phyloP scores from a whole-genome alignment of 2,888 invertebrate species.

The Acanthococcus lagerstroemiae region DNA sequence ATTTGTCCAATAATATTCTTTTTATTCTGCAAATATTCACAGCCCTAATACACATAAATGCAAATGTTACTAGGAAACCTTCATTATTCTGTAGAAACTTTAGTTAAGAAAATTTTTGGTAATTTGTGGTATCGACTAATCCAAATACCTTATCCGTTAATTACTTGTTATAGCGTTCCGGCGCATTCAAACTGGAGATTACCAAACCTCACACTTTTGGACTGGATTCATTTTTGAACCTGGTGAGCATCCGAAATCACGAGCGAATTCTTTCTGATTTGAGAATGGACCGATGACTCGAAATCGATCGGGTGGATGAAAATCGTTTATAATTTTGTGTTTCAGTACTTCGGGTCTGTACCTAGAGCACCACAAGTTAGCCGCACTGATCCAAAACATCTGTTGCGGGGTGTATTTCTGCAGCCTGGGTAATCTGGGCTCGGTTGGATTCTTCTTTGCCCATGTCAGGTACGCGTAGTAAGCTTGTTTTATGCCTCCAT shows the following conservation, averaged over 20 bases:
- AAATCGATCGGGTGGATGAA: conserved; percentile 45
- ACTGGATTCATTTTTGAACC: conserved; percentile 52
- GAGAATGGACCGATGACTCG: conserved; percentile 52
- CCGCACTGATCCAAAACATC: conserved; percentile 72
- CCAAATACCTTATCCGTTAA: too few species aligned
- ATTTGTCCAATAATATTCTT: too few species aligned
- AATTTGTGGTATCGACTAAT: too few species aligned
- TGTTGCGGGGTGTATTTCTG: conserved; percentile 53
- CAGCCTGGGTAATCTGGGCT: conserved; percentile 58
- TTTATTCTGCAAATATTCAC: too few species aligned
- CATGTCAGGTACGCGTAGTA: conserved; percentile 71
- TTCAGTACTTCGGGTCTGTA: conserved; percentile 58
- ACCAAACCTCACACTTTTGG: conserved; percentile 51
- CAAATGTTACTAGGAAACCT: too few species aligned
- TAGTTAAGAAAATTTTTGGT: too few species aligned
- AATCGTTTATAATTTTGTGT: conserved; percentile 50
- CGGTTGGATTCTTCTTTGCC: conserved; percentile 55
- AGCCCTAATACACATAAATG: too few species aligned
- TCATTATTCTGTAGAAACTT: too few species aligned
- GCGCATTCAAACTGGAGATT: too few species aligned
- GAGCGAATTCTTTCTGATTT: conserved; percentile 49
- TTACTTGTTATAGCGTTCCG: too few species aligned
- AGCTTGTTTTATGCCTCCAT: conserved; percentile 81
- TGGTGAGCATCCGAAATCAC: conserved; percentile 50
- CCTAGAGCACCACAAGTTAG: conserved; percentile 77